These are phyloP conservation scores for Australoheros facetus DNA, from an alignment of 2,797 vertebrate species.

Conservation along the genomic window DNA sequence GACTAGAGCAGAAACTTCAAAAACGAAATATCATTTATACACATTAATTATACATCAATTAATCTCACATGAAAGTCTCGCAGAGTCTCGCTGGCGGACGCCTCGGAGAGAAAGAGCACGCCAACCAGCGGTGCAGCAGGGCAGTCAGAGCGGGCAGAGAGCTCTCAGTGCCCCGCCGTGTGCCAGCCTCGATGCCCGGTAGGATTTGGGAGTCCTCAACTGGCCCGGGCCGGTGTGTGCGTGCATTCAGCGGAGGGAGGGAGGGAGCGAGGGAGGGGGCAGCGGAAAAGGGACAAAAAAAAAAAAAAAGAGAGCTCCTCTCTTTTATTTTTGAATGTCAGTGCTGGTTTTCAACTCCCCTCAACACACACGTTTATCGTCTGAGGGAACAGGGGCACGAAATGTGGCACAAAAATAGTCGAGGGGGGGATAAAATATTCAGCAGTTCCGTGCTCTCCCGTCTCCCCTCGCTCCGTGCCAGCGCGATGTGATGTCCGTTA, in stretches of 20 bases:
- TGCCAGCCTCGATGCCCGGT: conserved; percentile 78
- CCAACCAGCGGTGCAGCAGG: conserved; percentile 25
- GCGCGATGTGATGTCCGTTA: conserved; percentile 58
- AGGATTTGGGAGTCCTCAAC: conserved; percentile 71
- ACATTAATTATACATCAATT: conserved; percentile 51
- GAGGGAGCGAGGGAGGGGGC: not conserved
- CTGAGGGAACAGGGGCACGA: conserved; percentile 27
- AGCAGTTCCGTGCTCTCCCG: conserved; percentile 43
- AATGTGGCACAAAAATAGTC: conserved; percentile 57
- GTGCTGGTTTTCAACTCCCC: conserved; percentile 19
- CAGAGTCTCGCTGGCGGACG: conserved; percentile 43
- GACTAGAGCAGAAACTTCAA: conserved; percentile 56
- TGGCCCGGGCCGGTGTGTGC: conserved; percentile 75
- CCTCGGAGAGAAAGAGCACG: conserved; percentile 15
- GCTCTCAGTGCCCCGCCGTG: conserved; percentile 72
- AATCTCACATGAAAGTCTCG: conserved; percentile 66
- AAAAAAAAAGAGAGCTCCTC: not conserved
- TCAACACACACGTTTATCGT: conserved; percentile 12
- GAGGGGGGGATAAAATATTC: conserved; percentile 59
- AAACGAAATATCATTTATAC: conserved; percentile 27
- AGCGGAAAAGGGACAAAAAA: conserved; percentile 11
- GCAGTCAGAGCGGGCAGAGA: conserved; percentile 49
- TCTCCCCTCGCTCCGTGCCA: conserved; percentile 55
- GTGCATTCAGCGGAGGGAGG: conserved; percentile 19
- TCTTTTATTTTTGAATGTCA: conserved; percentile 30